phyloP scores from a whole-genome alignment of 2,797 vertebrate genomes.

The Enteromius paludinosus region DNA sequence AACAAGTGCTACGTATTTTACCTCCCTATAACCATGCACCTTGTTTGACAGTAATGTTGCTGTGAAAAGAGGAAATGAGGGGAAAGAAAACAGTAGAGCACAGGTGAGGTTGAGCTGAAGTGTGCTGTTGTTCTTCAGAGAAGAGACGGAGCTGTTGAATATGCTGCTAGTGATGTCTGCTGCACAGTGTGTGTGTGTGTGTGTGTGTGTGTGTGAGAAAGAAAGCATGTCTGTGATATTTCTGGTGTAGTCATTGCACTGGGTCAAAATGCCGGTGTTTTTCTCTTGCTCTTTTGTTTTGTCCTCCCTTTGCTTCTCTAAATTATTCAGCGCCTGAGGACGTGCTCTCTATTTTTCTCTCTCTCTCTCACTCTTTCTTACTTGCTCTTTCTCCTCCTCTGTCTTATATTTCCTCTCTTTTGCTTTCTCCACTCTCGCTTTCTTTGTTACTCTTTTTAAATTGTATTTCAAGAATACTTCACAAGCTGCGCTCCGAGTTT shows the following conservation, averaged over 20 bases:
- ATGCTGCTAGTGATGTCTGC: constrained; percentile 34
- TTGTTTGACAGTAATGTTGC: neutral
- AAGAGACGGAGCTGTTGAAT: constrained; percentile 60
- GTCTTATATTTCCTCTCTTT: constrained; percentile 30
- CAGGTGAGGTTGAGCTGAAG: neutral
- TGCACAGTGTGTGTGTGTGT: neutral
- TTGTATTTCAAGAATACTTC: constrained; percentile 45
- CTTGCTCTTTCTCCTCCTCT: constrained; percentile 46
- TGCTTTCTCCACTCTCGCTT: constrained; percentile 36
- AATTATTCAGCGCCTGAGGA: constrained; percentile 82
- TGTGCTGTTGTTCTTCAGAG: constrained; percentile 62
- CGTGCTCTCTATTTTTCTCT: constrained; percentile 65
- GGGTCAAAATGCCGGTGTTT: constrained; percentile 83
- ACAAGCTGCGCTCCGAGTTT: constrained; percentile 25
- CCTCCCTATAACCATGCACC: neutral
- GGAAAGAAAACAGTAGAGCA: neutral
- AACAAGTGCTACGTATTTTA: neutral
- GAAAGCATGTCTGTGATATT: constrained; percentile 21
- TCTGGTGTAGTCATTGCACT: constrained; percentile 71
- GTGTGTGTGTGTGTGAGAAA: neutral
- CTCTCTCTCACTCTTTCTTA: constrained; percentile 32
- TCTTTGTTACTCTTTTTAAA: constrained; percentile 21
- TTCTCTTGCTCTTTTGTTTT: constrained; percentile 78
- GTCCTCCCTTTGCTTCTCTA: constrained; percentile 76
- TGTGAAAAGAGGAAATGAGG: neutral